These are phyloP conservation scores for Tetraneura akinire DNA, from an alignment of 1,140 invertebrate genomes.

Conservation along the genomic window DNA sequence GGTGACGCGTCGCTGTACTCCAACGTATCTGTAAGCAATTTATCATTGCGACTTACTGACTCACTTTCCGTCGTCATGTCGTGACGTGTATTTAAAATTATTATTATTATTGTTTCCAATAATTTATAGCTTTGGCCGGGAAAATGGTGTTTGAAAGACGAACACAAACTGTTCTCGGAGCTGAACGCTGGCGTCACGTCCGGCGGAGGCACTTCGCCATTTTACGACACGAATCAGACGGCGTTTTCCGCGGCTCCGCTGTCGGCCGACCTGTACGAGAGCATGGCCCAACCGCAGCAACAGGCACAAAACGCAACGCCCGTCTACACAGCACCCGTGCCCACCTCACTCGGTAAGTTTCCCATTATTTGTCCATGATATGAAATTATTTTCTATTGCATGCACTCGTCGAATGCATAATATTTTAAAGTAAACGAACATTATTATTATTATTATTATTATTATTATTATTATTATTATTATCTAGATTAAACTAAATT, in stretches of 20 bases:
- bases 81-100: too few relatives aligned
- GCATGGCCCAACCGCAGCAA: constrained; percentile 61
- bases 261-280: constrained; percentile 71
- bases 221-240: constrained; percentile 62
- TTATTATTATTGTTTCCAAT: too few relatives aligned
- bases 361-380: neutral
- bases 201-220: constrained; percentile 59
- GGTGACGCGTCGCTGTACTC: constrained; percentile 82
- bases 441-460: too few relatives aligned
- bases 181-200: constrained; percentile 64
- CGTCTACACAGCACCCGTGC: constrained; percentile 35
- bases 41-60: neutral
- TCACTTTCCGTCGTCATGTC: neutral
- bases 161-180: constrained; percentile 81
- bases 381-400: too few relatives aligned
- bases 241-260: constrained; percentile 64
- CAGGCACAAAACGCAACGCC: constrained; percentile 40
- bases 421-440: too few relatives aligned
- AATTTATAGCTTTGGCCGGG: constrained; percentile 84
- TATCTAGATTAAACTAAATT: too few relatives aligned
- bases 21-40: constrained; percentile 66
- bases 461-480: too few relatives aligned
- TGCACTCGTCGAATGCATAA: neutral
- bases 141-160: constrained; percentile 87
- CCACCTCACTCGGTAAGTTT: constrained; percentile 46